Evolutionary conservation across 2,888 invertebrate species (phyloP).

Genomic region (Steinernema scapterisci): DNA sequence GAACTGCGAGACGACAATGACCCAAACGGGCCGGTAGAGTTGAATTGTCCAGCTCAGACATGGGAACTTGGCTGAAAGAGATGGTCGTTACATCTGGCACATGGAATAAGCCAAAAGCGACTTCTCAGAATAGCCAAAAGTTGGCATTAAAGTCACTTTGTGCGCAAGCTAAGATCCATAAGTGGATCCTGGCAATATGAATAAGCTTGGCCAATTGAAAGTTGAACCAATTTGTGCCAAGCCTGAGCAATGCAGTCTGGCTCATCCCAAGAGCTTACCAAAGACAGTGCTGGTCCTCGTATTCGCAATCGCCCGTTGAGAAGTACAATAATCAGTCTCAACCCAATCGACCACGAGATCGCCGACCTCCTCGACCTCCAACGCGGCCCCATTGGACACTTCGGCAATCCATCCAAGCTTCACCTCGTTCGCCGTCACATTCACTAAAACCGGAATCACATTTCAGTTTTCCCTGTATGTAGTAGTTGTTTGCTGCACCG

Average conservation of each 20-base stretch:
- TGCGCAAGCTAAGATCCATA: no score
- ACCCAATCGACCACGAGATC: not conserved
- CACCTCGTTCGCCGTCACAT: slow-evolving; percentile 12
- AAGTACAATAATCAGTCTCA: not conserved
- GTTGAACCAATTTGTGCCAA: no score
- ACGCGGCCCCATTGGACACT: not conserved
- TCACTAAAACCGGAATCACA: slow-evolving; percentile 26
- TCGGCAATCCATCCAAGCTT: slow-evolving; percentile 16
- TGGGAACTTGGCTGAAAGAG: slow-evolving; percentile 23
- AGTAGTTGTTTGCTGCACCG: not conserved
- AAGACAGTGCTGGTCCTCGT: slow-evolving; percentile 5
- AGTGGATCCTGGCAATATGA: no score
- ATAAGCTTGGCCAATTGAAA: no score
- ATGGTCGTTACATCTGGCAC: no score
- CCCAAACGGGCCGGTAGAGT: not conserved
- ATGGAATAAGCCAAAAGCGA: no score
- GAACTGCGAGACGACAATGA: not conserved
- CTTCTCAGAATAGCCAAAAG: no score
- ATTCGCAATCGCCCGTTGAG: not conserved
- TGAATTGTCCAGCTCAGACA: slow-evolving; percentile 21
- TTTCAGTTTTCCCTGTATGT: not conserved
- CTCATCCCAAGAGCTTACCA: no score
- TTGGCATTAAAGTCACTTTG: no score
- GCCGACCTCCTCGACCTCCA: slow-evolving; percentile 4
- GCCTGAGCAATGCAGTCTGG: no score